A percentile compares a stretch with the other conserved stretches of the same genome.
Evolutionary conservation across 2,113 vertebrate genomes (phyloP).

Genomic region (Cinclus cinclus): DNA sequence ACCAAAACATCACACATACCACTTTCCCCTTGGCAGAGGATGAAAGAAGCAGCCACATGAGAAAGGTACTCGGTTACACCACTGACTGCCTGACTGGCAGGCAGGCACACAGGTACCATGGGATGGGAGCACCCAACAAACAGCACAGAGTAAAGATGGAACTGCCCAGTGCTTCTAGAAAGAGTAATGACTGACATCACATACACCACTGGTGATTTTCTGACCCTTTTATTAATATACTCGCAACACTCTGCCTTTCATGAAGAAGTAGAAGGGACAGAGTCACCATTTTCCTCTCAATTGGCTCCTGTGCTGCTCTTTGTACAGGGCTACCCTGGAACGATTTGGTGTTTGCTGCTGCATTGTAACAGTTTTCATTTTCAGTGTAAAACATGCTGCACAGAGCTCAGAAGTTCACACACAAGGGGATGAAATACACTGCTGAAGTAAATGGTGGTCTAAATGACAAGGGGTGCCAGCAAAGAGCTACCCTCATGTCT

Average conservation of each 20-base stretch:
- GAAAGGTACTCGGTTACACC: not conserved
- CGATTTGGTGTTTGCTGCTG: not conserved
- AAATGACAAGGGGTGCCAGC: not conserved
- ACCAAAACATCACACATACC: not conserved
- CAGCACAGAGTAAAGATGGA: not conserved
- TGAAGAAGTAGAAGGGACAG: not conserved
- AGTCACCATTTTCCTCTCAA: not conserved
- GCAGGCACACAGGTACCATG: not conserved
- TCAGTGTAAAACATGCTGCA: not conserved
- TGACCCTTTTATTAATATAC: not conserved
- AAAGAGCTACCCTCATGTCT: not conserved
- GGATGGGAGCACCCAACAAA: not conserved
- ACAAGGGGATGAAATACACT: not conserved
- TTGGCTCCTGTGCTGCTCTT: not conserved
- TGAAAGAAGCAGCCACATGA: conserved; percentile 34
- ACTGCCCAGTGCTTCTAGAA: conserved; percentile 1
- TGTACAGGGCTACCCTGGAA: not conserved
- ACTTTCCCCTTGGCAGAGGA: conserved; percentile 25
- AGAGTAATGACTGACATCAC: not conserved
- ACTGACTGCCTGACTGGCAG: not conserved
- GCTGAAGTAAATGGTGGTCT: not conserved
- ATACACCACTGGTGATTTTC: not conserved
- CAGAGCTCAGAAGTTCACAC: not conserved
- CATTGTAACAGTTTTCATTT: not conserved
- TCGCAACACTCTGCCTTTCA: not conserved